phyloP scores from a whole-genome alignment of 1,140 invertebrate genomes.

The Pemphigus obesinymphae region DNA sequence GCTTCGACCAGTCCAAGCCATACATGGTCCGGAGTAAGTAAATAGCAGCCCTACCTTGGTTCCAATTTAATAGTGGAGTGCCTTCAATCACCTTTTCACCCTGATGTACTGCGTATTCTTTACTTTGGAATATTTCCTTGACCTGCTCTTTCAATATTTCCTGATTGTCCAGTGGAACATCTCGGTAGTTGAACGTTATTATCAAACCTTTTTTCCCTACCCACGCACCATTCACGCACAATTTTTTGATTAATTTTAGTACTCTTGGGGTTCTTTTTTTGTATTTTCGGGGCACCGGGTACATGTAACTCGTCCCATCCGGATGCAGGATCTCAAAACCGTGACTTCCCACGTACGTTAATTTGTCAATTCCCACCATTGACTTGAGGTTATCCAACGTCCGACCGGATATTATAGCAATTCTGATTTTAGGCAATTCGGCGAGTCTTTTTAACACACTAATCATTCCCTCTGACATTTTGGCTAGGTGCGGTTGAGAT shows the following conservation, averaged over 20 bases:
- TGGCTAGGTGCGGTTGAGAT: constrained; percentile 81
- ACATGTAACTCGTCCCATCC: constrained; percentile 83
- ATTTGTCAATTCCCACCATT: constrained; percentile 85
- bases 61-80: constrained; percentile 82
- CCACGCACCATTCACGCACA: constrained; percentile 83
- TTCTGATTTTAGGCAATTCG: constrained; percentile 82
- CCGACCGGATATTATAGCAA: constrained; percentile 80
- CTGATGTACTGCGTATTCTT: constrained; percentile 69
- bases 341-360: constrained; percentile 87
- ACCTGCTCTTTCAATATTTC: constrained; percentile 64
- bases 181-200: constrained; percentile 82
- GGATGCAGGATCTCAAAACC: constrained; percentile 84
- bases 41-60: constrained; percentile 83
- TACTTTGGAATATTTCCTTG: constrained; percentile 64
- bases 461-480: constrained; percentile 76
- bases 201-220: constrained; percentile 86
- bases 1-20: constrained; percentile 84
- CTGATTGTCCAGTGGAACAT: constrained; percentile 65
- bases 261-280: constrained; percentile 74
- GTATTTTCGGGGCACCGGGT: constrained; percentile 81
- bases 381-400: constrained; percentile 82
- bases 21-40: constrained; percentile 84
- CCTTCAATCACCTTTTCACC: constrained; percentile 84
- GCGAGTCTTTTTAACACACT: constrained; percentile 74
- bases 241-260: constrained; percentile 72